These are phyloP conservation scores for Cirrhinus molitorella DNA, from an alignment of 2,797 vertebrate genomes.

Conservation along the genomic window DNA sequence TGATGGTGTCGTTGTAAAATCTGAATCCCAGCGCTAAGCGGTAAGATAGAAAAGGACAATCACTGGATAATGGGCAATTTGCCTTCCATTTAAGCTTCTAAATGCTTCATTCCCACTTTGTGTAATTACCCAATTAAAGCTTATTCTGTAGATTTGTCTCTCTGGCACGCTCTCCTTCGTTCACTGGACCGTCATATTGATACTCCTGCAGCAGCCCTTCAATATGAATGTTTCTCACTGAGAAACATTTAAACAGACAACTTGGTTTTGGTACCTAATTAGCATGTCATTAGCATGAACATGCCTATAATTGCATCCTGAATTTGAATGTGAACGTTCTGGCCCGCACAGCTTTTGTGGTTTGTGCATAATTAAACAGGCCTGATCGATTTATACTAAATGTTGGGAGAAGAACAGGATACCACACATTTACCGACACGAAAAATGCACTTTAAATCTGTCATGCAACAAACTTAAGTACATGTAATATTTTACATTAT, in stretches of 20 bases:
- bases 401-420: not conserved
- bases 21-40: conserved; percentile 68
- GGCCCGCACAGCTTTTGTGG: not conserved
- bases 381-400: not conserved
- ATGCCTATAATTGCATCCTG: conserved; percentile 15
- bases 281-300: conserved; percentile 44
- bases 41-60: conserved; percentile 72
- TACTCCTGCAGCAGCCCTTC: conserved; percentile 12
- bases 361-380: not conserved
- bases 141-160: conserved; percentile 69
- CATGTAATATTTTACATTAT: not conserved
- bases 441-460: not conserved
- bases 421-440: not conserved
- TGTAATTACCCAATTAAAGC: conserved; percentile 77
- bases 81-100: conserved; percentile 70
- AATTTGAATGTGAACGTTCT: conserved; percentile 26
- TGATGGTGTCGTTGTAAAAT: conserved; percentile 34
- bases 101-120: conserved; percentile 72
- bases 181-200: conserved; percentile 30
- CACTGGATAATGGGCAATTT: conserved; percentile 73
- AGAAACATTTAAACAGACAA: conserved; percentile 26
- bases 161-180: conserved; percentile 58
- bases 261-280: conserved; percentile 47
- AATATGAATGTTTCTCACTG: conserved; percentile 31
- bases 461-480: not conserved